These are phyloP conservation scores for Cyanoramphus novaezelandiae DNA, from an alignment of 2,113 vertebrate species.

Conservation along the genomic window DNA sequence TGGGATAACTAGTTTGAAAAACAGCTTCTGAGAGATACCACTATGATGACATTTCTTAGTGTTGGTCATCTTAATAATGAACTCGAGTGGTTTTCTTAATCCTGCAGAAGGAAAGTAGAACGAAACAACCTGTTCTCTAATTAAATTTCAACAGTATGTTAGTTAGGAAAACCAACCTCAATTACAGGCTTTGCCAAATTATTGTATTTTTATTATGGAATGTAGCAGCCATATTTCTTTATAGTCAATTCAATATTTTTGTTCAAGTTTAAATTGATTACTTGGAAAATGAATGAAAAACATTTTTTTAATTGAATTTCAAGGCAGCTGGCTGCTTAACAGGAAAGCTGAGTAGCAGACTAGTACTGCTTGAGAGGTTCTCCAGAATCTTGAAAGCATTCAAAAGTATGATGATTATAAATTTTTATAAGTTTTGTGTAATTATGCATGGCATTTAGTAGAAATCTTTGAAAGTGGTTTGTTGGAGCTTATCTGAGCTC, in stretches of 20 bases:
- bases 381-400: constrained; percentile 63
- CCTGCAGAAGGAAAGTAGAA: not conserved
- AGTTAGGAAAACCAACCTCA: not conserved
- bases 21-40: not conserved
- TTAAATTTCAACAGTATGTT: not conserved
- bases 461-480: constrained; percentile 58
- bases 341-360: constrained; percentile 50
- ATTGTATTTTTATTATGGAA: constrained; percentile 12
- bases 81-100: not conserved
- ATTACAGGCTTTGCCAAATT: not conserved
- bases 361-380: constrained; percentile 70
- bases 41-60: not conserved
- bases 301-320: constrained; percentile 40
- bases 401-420: constrained; percentile 70
- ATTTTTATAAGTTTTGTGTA: constrained; percentile 69
- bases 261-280: constrained; percentile 53
- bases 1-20: not conserved
- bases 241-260: constrained; percentile 56
- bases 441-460: constrained; percentile 77
- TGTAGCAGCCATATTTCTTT: not conserved
- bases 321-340: constrained; percentile 51
- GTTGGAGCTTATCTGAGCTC: constrained; percentile 52
- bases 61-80: not conserved
- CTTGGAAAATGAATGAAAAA: constrained; percentile 48
- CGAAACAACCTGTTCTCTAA: not conserved